Conservation (phyloP, 2,888 invertebrate genomes). For the Fissipunctia ypsillon region DNA sequence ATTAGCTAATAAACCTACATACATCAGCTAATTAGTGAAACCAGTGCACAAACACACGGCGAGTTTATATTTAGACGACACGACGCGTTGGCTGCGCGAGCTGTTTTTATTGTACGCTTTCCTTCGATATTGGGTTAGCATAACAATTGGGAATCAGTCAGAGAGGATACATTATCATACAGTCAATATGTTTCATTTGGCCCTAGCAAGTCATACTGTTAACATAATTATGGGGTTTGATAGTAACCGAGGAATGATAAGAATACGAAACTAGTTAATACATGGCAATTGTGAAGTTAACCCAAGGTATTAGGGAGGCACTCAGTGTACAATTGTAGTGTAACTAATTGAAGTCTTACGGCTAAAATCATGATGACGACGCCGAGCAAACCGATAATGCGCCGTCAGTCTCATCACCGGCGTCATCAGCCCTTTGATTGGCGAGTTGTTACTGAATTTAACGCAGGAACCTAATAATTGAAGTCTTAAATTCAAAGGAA, state of each 20-base stretch:
- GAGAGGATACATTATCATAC: background rate
- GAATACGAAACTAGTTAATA: too few species aligned
- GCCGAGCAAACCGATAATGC: too few species aligned
- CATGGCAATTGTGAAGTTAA: background rate
- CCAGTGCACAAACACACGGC: conserved; percentile 44
- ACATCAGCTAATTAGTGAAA: conserved; percentile 45
- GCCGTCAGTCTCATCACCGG: too few species aligned
- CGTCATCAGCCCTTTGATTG: too few species aligned
- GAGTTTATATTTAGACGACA: conserved; percentile 47
- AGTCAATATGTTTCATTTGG: too few species aligned
- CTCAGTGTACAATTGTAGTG: too few species aligned
- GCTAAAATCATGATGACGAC: background rate
- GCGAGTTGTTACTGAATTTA: background rate
- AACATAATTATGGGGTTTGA: too few species aligned
- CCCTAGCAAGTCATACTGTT: too few species aligned
- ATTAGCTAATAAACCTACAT: conserved; percentile 42
- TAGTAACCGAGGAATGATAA: too few species aligned
- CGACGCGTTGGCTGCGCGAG: conserved; percentile 59
- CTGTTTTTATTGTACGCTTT: conserved; percentile 43
- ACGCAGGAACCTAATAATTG: background rate
- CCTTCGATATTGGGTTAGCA: conserved; percentile 48
- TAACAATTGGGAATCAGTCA: conserved; percentile 40
- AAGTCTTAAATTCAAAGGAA: background rate
- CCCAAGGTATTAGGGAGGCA: background rate
- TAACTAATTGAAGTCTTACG: background rate